Conservation (phyloP, 2,113 vertebrate genomes). For the Oceanodroma tethys region DNA sequence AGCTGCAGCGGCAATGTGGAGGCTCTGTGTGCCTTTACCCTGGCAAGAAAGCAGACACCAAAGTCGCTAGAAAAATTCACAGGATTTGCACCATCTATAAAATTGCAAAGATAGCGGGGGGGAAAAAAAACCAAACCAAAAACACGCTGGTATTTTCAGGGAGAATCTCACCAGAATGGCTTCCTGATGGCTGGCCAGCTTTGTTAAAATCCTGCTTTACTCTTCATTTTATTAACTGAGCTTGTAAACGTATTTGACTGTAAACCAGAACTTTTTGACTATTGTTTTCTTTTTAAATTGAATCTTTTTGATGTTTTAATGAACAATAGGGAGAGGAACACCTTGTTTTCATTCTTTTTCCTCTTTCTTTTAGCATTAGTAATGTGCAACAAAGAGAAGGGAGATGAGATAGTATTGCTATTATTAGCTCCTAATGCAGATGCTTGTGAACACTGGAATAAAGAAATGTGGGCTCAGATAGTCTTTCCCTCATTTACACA, state of each 20-base stretch:
- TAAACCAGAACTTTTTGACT: neutral
- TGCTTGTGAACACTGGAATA: neutral
- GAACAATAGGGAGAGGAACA: neutral
- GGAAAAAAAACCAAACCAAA: neutral
- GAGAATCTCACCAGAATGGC: neutral
- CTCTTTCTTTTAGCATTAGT: constrained; percentile 3
- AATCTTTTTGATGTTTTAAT: neutral
- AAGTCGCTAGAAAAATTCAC: neutral
- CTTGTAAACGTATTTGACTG: neutral
- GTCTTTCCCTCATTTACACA: neutral
- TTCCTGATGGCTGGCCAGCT: neutral
- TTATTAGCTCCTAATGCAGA: constrained; percentile 24
- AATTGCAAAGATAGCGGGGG: neutral
- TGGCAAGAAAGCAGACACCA: neutral
- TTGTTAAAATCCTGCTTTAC: neutral
- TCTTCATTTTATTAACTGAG: neutral
- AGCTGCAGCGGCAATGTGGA: neutral
- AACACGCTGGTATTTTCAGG: neutral
- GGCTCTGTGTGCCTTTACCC: neutral
- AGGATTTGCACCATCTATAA: neutral
- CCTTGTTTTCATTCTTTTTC: constrained; percentile 7
- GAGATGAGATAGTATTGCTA: constrained; percentile 24
- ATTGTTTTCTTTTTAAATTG: neutral
- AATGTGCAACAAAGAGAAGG: constrained; percentile 10
- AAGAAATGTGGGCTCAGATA: neutral